phyloP scores from a whole-genome alignment of 1,140 invertebrate species.

The Ceratina japonica region DNA sequence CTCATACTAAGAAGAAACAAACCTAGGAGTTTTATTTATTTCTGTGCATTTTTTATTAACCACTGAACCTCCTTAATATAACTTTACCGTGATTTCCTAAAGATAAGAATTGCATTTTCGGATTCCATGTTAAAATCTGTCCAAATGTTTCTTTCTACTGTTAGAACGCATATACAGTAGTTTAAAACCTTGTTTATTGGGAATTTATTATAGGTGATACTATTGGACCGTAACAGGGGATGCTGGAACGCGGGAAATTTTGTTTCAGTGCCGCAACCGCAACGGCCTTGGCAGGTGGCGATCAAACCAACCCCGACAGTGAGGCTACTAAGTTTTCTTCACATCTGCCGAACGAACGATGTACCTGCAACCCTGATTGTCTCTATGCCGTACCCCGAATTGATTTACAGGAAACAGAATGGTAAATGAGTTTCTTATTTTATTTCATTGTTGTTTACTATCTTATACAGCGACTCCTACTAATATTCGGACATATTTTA shows the following conservation, averaged over 20 bases:
- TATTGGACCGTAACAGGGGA: conserved; percentile 59
- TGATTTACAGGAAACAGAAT: conserved; percentile 57
- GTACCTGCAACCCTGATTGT: conserved; percentile 41
- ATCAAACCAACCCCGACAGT: conserved; percentile 51
- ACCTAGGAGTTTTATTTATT: too few species aligned
- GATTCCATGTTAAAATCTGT: too few species aligned
- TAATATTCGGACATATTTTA: too few species aligned
- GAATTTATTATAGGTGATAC: conserved; percentile 35
- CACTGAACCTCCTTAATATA: too few species aligned
- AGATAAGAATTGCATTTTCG: too few species aligned
- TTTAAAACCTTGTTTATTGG: background rate
- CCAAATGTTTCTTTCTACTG: too few species aligned
- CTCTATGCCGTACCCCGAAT: conserved; percentile 45
- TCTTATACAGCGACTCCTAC: background rate
- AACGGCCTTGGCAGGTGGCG: conserved; percentile 51
- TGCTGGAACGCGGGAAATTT: conserved; percentile 65
- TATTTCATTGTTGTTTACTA: too few species aligned
- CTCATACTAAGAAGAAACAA: too few species aligned
- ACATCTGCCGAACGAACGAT: conserved; percentile 34
- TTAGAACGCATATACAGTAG: too few species aligned
- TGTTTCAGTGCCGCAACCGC: conserved; percentile 50
- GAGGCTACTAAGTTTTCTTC: conserved; percentile 35
- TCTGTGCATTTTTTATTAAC: too few species aligned
- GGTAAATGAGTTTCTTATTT: conserved; percentile 34
- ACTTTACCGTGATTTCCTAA: too few species aligned